Conservation (phyloP, 1,140 invertebrate genomes). For the Ladona fulva region DNA sequence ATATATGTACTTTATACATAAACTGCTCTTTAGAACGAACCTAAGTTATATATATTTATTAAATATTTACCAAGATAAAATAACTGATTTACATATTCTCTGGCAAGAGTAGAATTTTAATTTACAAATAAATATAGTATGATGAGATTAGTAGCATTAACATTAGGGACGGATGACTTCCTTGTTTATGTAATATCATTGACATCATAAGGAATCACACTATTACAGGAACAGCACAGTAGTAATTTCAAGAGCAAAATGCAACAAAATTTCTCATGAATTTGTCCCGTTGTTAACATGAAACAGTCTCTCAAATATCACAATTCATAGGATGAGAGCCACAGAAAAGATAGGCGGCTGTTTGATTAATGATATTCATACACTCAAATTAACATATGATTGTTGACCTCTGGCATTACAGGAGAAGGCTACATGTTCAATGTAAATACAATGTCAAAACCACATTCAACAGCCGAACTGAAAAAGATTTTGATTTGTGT, state of each 20-base stretch:
- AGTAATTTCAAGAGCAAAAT: background rate
- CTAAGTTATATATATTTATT: background rate
- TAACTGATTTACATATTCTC: background rate
- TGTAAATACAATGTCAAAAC: conserved; percentile 10
- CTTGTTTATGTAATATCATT: background rate
- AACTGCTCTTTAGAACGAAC: background rate
- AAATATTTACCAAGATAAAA: background rate
- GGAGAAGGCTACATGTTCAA: conserved; percentile 1
- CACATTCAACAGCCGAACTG: conserved; percentile 3
- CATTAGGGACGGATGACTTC: background rate
- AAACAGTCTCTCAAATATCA: conserved; percentile 6
- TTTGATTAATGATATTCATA: background rate
- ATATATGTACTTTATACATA: background rate
- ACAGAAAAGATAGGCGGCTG: background rate
- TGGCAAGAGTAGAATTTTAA: background rate
- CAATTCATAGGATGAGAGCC: conserved; percentile 8
- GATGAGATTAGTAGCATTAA: background rate
- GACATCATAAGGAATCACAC: background rate
- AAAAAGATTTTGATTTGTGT: conserved; percentile 3
- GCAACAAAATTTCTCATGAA: background rate
- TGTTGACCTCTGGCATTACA: background rate
- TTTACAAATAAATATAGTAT: background rate
- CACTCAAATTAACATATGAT: background rate
- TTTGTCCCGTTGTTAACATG: background rate
- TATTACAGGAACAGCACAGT: background rate